These are phyloP conservation scores for Moxostoma hubbsi DNA, from an alignment of 2,797 vertebrate genomes.

Conservation along the genomic window DNA sequence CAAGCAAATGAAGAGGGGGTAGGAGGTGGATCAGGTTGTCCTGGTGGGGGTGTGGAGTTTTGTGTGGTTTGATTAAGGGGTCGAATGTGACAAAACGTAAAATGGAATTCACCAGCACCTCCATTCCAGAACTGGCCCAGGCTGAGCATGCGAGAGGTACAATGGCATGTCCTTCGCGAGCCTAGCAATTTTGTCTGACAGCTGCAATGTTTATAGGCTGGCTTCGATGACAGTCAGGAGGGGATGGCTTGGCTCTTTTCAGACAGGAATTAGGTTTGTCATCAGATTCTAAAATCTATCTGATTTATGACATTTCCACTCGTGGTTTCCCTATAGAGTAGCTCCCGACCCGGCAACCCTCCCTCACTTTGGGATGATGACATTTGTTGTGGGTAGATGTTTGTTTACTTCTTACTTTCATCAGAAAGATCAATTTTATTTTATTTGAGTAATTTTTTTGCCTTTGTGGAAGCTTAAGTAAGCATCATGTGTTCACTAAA, in stretches of 20 bases:
- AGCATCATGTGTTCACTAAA: neutral
- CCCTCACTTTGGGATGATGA: constrained; percentile 69
- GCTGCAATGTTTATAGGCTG: constrained; percentile 91
- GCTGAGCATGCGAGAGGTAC: constrained; percentile 82
- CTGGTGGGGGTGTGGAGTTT: neutral
- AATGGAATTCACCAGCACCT: constrained; percentile 80
- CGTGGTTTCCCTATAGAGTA: constrained; percentile 56
- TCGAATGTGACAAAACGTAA: constrained; percentile 88
- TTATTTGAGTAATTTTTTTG: neutral
- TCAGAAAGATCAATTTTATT: constrained; percentile 55
- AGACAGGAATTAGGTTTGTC: constrained; percentile 89
- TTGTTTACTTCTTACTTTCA: constrained; percentile 76
- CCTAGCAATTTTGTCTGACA: constrained; percentile 82
- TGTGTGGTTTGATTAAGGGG: constrained; percentile 50
- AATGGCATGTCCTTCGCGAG: constrained; percentile 85
- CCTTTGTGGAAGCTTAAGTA: neutral
- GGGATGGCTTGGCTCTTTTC: constrained; percentile 80
- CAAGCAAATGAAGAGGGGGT: constrained; percentile 61
- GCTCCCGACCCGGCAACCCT: constrained; percentile 20
- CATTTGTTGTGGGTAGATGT: constrained; percentile 69
- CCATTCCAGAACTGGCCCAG: constrained; percentile 82
- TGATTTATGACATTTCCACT: constrained; percentile 86
- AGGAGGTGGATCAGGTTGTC: neutral
- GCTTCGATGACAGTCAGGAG: constrained; percentile 88
- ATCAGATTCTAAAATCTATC: constrained; percentile 89